A percentile compares a stretch with the other conserved stretches of the same genome.
Evolutionary conservation across 2,797 vertebrate genomes (phyloP).

Genomic region (Alfaro cultratus): DNA sequence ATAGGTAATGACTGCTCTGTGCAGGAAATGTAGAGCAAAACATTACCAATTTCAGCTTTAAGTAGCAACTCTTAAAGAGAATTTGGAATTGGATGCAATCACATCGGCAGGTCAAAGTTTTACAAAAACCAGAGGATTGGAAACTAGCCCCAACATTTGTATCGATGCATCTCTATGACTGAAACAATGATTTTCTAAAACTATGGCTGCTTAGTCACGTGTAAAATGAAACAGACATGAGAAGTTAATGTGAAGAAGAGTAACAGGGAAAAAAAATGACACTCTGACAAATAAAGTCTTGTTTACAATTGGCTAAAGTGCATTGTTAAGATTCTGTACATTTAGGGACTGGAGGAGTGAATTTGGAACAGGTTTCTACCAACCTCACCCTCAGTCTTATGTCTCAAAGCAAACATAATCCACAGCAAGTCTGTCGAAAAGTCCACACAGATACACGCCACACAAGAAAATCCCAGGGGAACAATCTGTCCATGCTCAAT

Average conservation of each 20-base stretch:
- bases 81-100: neutral
- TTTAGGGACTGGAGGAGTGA: constrained; percentile 23
- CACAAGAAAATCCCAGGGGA: constrained; percentile 35
- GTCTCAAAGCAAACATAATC: constrained; percentile 43
- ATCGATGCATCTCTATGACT: neutral
- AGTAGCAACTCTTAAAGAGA: neutral
- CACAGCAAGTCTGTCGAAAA: constrained; percentile 68
- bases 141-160: neutral
- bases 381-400: constrained; percentile 26
- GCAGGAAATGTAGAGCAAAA: neutral
- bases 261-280: neutral
- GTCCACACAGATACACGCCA: constrained; percentile 73
- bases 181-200: constrained; percentile 5
- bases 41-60: neutral
- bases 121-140: neutral
- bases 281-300: constrained; percentile 40
- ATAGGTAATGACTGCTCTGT: neutral
- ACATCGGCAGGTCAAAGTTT: neutral
- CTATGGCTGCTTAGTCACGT: constrained; percentile 7
- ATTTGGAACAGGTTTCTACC: constrained; percentile 49
- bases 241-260: constrained; percentile 6
- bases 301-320: constrained; percentile 81
- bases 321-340: constrained; percentile 75
- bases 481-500: constrained; percentile 34
- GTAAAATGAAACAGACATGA: constrained; percentile 21